Evolutionary conservation across 2,113 vertebrate species (phyloP), one percentile per base, ranked within the genome.

Genomic region (Lucifuga dentata): DNA sequence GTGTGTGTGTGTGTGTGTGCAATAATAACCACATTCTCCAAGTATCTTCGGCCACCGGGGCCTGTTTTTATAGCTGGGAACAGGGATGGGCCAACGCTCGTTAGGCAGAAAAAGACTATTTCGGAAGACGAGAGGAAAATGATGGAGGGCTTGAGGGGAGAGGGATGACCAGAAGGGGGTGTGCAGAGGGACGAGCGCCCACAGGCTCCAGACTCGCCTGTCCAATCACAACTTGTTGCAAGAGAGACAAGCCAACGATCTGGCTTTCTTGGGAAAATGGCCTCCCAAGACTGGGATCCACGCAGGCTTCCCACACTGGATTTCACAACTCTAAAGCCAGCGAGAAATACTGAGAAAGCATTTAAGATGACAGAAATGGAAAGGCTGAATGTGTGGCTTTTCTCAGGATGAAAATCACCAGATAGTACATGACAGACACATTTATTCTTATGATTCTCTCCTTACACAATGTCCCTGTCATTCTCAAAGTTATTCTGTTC

Each of bases 51-150:
- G 86, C 83, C 88, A 90, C 89, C 58, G 57, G 73, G 76, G 85
- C 89, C 88, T 93, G 91, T 93, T 93, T 93, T 93, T 91, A 92
- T 91, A 92, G 91, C 90, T 91, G 91, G 90, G 90, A 91, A 92
- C 65, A 87, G 90, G 89, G 90, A 92, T 88, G 90, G 91, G 89
- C 88, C 80, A 76, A 58, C 43, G 65, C 80, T 89, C 81, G 81
- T 91, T 92, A 89, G 85, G 81, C 68, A 62, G 23, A 48, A 59
- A 62, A 83, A 78, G 86, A 81, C 88, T 90, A 90, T 90, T 93
- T 92, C 75, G 19, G 88, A 90, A 88, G 68, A 78, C 80, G 80
- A 81, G 84, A 86, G 59, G 75, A 70, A 78, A 79, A 55, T 71
- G 81, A 55, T 11, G 23, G 60, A 73, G 51, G 46, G 57, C 65